Evolutionary conservation across 2,797 vertebrate genomes (phyloP).

Genomic region (Typhlichthys eigenmanni): DNA sequence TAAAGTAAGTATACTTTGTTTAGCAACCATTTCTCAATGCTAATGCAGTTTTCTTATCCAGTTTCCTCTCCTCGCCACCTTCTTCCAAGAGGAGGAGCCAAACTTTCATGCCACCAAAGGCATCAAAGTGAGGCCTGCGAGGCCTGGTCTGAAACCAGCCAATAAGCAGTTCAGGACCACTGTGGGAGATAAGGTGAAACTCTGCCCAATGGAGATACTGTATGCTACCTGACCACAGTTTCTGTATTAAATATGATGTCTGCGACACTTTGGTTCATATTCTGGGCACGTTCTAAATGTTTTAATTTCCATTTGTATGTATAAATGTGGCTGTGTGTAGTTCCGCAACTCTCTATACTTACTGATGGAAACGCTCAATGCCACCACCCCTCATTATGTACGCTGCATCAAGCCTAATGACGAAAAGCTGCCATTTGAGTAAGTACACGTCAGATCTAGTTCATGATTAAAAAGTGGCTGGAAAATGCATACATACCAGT

Average conservation of each 20-base stretch:
- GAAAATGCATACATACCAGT: no score
- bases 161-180: constrained; percentile 91
- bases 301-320: neutral
- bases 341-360: constrained; percentile 91
- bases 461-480: no score
- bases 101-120: constrained; percentile 60
- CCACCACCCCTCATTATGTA: constrained; percentile 96
- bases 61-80: constrained; percentile 87
- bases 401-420: constrained; percentile 98
- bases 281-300: neutral
- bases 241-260: constrained; percentile 1
- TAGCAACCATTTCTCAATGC: no score
- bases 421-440: constrained; percentile 93
- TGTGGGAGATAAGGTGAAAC: constrained; percentile 91
- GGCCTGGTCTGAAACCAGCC: constrained; percentile 82
- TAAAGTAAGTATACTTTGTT: no score
- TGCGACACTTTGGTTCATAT: neutral
- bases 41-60: constrained; percentile 50
- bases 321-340: constrained; percentile 64
- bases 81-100: constrained; percentile 85
- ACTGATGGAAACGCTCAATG: constrained; percentile 94
- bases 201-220: constrained; percentile 7
- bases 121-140: constrained; percentile 87
- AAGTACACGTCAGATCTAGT: constrained; percentile 60
- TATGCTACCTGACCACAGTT: constrained; percentile 3